These are phyloP conservation scores for Drosophila setifemur DNA, from an alignment of 1,140 invertebrate genomes.

Conservation along the genomic window DNA sequence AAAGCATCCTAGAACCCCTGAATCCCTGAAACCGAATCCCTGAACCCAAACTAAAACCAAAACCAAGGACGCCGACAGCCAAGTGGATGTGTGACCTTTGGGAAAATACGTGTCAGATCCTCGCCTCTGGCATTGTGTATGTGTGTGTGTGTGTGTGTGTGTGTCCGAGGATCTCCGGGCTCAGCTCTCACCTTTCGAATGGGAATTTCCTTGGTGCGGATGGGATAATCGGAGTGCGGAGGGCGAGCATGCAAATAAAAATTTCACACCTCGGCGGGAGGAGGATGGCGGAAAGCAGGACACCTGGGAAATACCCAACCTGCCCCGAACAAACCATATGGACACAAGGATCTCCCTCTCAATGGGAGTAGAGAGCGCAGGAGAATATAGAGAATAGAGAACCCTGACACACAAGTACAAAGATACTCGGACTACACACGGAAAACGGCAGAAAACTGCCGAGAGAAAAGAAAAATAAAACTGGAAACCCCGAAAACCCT, in stretches of 20 bases:
- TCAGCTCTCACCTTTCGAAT: conserved; percentile 74
- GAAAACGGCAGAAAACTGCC: no score
- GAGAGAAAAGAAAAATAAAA: no score
- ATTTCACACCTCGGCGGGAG: conserved; percentile 67
- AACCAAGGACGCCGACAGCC: conserved; percentile 48
- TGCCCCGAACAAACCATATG: conserved; percentile 33
- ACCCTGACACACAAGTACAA: not conserved
- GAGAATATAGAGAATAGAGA: not conserved
- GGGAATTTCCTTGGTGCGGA: conserved; percentile 73
- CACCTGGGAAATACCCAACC: conserved; percentile 60
- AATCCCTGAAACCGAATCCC: not conserved
- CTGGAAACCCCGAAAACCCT: conserved; percentile 26
- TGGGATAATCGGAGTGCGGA: conserved; percentile 25
- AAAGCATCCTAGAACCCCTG: not conserved
- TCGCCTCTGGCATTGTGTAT: conserved; percentile 1
- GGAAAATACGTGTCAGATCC: conserved; percentile 68
- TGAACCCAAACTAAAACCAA: not conserved
- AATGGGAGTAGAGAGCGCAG: conserved; percentile 11
- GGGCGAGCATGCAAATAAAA: conserved; percentile 76
- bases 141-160: no score
- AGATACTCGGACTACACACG: no score
- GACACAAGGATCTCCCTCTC: conserved; percentile 19
- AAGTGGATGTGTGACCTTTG: conserved; percentile 59
- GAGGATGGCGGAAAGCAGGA: not conserved
- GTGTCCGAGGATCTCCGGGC: conserved; percentile 5